These are phyloP conservation scores for Tipula unca DNA, from an alignment of 2,888 invertebrate genomes.

Conservation along the genomic window DNA sequence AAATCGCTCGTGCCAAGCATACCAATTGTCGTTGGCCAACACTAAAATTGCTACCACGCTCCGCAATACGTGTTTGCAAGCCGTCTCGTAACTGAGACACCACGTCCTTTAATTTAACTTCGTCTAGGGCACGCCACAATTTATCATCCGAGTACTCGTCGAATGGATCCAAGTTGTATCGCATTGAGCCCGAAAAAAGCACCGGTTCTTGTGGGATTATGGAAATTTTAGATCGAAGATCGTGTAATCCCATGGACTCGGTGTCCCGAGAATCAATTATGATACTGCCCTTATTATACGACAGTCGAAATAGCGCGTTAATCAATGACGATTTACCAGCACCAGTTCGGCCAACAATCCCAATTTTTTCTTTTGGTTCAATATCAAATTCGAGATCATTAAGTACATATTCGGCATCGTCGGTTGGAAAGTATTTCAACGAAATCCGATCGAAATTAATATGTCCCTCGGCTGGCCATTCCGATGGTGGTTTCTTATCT, in stretches of 20 bases:
- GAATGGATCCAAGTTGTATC: constrained; percentile 86
- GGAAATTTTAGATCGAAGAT: constrained; percentile 66
- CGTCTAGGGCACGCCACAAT: constrained; percentile 77
- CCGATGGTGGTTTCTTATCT: constrained; percentile 54
- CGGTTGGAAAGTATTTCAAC: constrained; percentile 58
- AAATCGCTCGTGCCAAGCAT: constrained; percentile 80
- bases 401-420: constrained; percentile 61
- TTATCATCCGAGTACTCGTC: constrained; percentile 66
- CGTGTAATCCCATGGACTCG: constrained; percentile 59
- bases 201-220: constrained; percentile 83
- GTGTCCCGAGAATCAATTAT: constrained; percentile 72
- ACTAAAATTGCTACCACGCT: constrained; percentile 76
- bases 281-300: constrained; percentile 68
- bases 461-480: constrained; percentile 66
- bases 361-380: constrained; percentile 57
- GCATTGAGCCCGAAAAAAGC: constrained; percentile 76
- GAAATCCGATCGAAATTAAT: constrained; percentile 59
- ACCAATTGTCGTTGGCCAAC: constrained; percentile 86
- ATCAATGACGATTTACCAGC: constrained; percentile 65
- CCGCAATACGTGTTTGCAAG: constrained; percentile 61
- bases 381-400: constrained; percentile 59
- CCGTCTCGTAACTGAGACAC: constrained; percentile 57
- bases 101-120: constrained; percentile 63
- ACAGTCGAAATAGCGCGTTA: constrained; percentile 67
- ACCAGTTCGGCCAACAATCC: constrained; percentile 65